These are phyloP conservation scores for Spilarctia lutea DNA, from an alignment of 2,888 invertebrate species.

Conservation along the genomic window DNA sequence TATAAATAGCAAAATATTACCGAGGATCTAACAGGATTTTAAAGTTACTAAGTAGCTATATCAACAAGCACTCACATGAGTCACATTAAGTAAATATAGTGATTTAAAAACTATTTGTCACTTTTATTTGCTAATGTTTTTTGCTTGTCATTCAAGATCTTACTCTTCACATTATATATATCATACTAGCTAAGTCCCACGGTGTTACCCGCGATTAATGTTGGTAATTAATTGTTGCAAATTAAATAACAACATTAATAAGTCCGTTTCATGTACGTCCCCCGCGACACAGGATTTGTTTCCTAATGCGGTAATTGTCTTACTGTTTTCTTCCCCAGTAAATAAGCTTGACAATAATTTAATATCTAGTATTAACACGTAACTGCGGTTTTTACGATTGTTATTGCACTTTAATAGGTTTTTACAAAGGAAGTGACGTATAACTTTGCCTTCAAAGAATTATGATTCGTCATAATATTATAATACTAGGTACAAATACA, in stretches of 20 bases:
- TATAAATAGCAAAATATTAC: not conserved
- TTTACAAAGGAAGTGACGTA: not conserved
- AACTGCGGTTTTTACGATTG: not conserved
- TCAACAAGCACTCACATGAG: not conserved
- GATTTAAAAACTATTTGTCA: not conserved
- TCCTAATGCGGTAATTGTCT: too few species aligned
- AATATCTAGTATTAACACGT: not conserved
- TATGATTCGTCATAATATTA: not conserved
- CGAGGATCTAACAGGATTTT: not conserved
- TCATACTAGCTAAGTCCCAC: too few species aligned
- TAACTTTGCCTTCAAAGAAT: not conserved
- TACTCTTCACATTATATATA: not conserved
- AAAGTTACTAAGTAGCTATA: not conserved
- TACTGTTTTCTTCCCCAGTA: not conserved
- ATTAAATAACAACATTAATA: too few species aligned
- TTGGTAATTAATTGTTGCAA: too few species aligned
- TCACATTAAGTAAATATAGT: not conserved
- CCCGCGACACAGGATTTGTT: too few species aligned
- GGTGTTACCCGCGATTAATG: too few species aligned
- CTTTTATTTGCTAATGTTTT: not conserved
- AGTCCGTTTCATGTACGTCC: too few species aligned
- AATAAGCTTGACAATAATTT: not conserved
- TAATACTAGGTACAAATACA: not conserved
- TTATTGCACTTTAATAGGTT: not conserved
- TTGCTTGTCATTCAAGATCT: not conserved